These are phyloP conservation scores for Hemicordylus capensis DNA, from an alignment of 2,113 vertebrate species.

Conservation along the genomic window DNA sequence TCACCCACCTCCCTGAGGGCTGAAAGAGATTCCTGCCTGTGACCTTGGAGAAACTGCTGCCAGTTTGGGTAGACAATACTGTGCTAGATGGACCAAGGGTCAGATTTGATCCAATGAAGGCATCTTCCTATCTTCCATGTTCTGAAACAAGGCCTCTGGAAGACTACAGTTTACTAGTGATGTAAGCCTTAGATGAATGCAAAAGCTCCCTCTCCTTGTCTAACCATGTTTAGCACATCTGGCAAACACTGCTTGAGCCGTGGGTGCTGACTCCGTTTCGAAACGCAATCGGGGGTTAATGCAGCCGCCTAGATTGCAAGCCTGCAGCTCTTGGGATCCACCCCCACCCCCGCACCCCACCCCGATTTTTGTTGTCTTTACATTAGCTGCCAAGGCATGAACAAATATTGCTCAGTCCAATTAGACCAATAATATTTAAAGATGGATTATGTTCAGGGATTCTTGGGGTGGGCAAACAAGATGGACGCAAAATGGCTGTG, in stretches of 20 bases:
- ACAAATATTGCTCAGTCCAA: conserved; percentile 66
- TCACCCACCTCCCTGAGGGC: too few species aligned
- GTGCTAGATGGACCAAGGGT: too few species aligned
- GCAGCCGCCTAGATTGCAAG: neutral
- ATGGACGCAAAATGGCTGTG: conserved; percentile 36
- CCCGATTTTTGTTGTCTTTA: neutral
- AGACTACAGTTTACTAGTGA: neutral
- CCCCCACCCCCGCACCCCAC: too few species aligned
- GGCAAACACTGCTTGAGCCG: conserved; percentile 6
- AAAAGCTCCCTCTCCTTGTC: conserved; percentile 20
- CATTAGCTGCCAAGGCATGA: conserved; percentile 41
- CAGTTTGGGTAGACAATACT: too few species aligned
- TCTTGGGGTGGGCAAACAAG: conserved; percentile 40
- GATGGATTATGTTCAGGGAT: conserved; percentile 62
- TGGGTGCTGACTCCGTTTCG: conserved; percentile 20
- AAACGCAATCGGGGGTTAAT: conserved; percentile 36
- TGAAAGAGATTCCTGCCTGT: too few species aligned
- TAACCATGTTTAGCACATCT: conserved; percentile 4
- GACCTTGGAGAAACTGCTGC: too few species aligned
- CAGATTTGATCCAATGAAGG: too few species aligned
- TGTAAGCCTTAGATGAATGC: neutral
- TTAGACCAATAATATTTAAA: conserved; percentile 66
- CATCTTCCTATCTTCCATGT: neutral
- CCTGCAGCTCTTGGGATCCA: neutral
- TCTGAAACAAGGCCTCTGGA: neutral